Base-by-base conservation (phyloP, 2,888 invertebrate genomes). In the Sthenelais limicola region DNA sequence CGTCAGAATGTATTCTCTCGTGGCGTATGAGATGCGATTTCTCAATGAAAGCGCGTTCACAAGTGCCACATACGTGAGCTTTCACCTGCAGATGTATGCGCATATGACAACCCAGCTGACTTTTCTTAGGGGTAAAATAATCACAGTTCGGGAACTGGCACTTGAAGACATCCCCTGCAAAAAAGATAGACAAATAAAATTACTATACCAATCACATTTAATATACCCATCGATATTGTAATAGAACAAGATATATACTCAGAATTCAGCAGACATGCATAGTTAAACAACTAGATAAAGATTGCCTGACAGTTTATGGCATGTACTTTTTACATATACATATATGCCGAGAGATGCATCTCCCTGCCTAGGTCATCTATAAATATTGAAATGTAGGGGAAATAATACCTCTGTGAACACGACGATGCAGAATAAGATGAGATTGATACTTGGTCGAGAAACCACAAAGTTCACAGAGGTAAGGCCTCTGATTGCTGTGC, bases 401-500 rank as follows among this genome's bases (percentile, higher is more conserved):
- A 18, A 43, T 12, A 18, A 15, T 80, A 86, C 91, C 90, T 78
- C 91, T 90, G 84, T 92, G 92, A 73, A 91, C 91, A 71, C 92
- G 87, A 79, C 91, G 91, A 83, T 92, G 92, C 18, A 91, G 89
- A 56, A 91, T 90, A 82, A 92, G 89, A 83, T 92, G 91, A 78
- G 91, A 91, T 77, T 91, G 89, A 82, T 91, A 92, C 83, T 92
- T 92, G 47, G 92, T 92, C 74, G 91, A 90, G 83, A 92, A 92
- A 9, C 91, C 91, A 86, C 92, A 92, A n/a, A 90, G 89, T 76
- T 92, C 92, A 83, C 92, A 92, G 0, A 90, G 88, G 77, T 90
- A 90, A n/a, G 90, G 90, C 76, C 91, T 90, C 9, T 90, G 90
- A 56, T 89, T 87, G 51, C 89, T 88, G 81, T 91, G 91, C 0